Evolutionary conservation across 1,140 invertebrate species (phyloP).

Genomic region (Coenobita brevimanus): DNA sequence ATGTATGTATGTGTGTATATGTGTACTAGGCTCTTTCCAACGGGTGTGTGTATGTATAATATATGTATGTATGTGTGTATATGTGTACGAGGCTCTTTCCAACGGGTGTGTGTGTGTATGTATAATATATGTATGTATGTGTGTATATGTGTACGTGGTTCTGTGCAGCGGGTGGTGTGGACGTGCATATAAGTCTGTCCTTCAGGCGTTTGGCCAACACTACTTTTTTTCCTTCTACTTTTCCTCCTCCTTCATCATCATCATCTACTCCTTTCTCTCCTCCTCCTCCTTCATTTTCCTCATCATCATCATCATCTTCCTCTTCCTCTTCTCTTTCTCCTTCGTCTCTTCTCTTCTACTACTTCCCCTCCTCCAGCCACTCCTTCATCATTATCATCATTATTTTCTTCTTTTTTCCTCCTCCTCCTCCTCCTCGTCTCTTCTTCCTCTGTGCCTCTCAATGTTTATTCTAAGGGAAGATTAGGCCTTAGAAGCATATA

Average conservation of each 20-base stretch:
- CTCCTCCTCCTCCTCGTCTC: constrained; percentile 10
- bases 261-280: neutral
- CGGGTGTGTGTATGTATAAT: too few species aligned
- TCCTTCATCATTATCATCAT: neutral
- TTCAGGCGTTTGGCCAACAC: too few species aligned
- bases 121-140: too few species aligned
- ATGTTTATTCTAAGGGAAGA: neutral
- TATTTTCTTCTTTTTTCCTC: neutral
- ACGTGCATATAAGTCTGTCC: too few species aligned
- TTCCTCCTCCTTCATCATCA: neutral
- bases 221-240: neutral
- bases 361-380: neutral
- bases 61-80: too few species aligned
- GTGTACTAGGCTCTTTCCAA: too few species aligned
- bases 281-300: neutral
- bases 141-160: too few species aligned
- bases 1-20: too few species aligned
- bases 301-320: neutral
- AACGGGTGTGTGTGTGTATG: too few species aligned
- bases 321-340: too few species aligned
- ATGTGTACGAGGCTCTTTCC: too few species aligned
- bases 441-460: neutral
- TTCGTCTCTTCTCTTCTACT: neutral
- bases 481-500: neutral
- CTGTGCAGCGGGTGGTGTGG: too few species aligned